These are phyloP conservation scores for Cryptotis parvus DNA, from an alignment of 2,113 vertebrate genomes.

Conservation along the genomic window DNA sequence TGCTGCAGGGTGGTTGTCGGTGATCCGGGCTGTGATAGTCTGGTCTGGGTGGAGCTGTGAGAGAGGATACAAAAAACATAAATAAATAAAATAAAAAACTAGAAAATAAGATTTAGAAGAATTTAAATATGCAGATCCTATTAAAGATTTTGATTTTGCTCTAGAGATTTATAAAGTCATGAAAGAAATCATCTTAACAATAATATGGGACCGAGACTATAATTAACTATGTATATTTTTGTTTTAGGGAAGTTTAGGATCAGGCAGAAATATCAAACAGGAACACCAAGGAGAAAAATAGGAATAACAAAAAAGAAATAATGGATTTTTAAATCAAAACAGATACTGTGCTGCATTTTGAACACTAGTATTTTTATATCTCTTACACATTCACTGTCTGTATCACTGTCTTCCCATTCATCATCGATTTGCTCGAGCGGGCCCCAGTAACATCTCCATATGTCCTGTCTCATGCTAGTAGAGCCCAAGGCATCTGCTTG, in stretches of 20 bases:
- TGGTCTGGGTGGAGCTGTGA: no score
- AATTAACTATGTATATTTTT: no score
- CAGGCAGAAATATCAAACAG: not conserved
- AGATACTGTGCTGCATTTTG: not conserved
- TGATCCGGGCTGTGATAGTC: no score
- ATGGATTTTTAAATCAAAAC: not conserved
- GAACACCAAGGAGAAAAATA: not conserved
- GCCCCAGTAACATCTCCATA: no score
- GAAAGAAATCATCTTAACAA: not conserved
- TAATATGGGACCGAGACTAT: no score
- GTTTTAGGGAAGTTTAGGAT: not conserved
- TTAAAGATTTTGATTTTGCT: not conserved
- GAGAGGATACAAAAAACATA: no score
- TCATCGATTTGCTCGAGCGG: no score
- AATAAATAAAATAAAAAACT: no score
- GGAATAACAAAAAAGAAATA: not conserved
- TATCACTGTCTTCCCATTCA: no score
- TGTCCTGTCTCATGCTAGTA: no score
- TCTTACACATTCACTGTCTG: not conserved
- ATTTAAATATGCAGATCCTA: not conserved
- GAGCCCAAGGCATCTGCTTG: no score
- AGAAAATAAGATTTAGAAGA: not conserved
- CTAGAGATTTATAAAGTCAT: not conserved
- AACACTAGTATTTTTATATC: not conserved
- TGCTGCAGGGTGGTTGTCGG: no score